phyloP scores from a whole-genome alignment of 1,140 invertebrate species.

The Solenopsis invicta region DNA sequence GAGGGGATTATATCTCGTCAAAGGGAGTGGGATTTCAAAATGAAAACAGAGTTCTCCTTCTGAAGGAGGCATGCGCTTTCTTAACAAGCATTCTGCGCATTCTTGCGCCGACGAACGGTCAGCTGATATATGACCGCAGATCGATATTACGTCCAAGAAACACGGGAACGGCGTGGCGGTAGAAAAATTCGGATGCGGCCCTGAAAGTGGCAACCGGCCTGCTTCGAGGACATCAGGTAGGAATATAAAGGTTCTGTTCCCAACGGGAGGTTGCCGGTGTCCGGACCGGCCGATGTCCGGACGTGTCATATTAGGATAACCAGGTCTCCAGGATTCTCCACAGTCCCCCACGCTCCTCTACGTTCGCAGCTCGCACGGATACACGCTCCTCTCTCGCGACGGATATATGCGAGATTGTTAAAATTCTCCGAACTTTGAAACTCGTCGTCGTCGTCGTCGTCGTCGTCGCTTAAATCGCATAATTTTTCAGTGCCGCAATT shows the following conservation, averaged over 20 bases:
- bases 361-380: no score
- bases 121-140: no score
- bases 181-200: slow-evolving; percentile 51
- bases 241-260: slow-evolving; percentile 69
- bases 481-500: slow-evolving; percentile 45
- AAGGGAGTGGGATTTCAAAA: background rate
- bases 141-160: background rate
- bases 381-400: no score
- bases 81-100: background rate
- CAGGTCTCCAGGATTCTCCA: slow-evolving; percentile 70
- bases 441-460: background rate
- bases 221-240: slow-evolving; percentile 68
- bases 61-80: background rate
- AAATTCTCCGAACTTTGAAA: slow-evolving; percentile 27
- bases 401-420: background rate
- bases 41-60: background rate
- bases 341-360: background rate
- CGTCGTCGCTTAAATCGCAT: slow-evolving; percentile 6
- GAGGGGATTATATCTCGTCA: background rate
- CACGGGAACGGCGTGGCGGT: background rate
- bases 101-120: background rate
- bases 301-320: slow-evolving; percentile 79
- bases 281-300: slow-evolving; percentile 24
- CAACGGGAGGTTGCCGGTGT: slow-evolving; percentile 70
- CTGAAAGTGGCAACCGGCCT: slow-evolving; percentile 64